A percentile compares a stretch with the other conserved stretches of the same genome.
Conservation (phyloP, 53 echinoderm and acorn worm genomes). For the Zoroaster sp. region DNA sequence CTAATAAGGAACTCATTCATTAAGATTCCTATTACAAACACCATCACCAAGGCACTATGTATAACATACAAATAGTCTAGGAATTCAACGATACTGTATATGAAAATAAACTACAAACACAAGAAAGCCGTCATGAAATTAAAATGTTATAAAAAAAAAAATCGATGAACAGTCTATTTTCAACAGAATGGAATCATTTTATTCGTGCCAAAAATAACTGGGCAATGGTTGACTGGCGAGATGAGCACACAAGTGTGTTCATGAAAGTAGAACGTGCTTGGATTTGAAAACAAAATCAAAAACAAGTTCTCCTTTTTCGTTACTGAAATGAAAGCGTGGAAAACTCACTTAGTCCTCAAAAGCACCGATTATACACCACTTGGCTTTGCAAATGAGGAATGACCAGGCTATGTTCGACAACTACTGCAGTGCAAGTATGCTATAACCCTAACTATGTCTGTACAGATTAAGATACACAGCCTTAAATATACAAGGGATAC, state of each 20-base stretch:
- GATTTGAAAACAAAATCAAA: neutral
- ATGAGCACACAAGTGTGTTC: neutral
- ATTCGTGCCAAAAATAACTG: neutral
- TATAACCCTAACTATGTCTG: neutral
- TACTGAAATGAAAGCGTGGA: neutral
- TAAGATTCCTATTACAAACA: neutral
- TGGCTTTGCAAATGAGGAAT: neutral
- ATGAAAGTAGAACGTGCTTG: neutral
- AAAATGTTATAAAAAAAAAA: neutral
- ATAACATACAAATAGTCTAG: constrained; percentile 5
- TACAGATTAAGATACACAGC: neutral
- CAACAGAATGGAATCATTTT: neutral
- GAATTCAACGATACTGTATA: neutral
- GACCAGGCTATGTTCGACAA: neutral
- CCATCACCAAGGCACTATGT: constrained; percentile 59
- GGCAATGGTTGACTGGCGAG: neutral
- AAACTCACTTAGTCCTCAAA: neutral
- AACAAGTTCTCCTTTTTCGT: neutral
- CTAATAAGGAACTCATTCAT: neutral
- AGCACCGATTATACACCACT: neutral
- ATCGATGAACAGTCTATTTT: neutral
- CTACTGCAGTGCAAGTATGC: neutral
- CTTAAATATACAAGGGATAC: neutral
- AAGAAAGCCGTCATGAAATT: neutral
- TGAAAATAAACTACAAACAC: neutral